phyloP scores from a whole-genome alignment of 2,113 vertebrate species.

The Camelus bactrianus region DNA sequence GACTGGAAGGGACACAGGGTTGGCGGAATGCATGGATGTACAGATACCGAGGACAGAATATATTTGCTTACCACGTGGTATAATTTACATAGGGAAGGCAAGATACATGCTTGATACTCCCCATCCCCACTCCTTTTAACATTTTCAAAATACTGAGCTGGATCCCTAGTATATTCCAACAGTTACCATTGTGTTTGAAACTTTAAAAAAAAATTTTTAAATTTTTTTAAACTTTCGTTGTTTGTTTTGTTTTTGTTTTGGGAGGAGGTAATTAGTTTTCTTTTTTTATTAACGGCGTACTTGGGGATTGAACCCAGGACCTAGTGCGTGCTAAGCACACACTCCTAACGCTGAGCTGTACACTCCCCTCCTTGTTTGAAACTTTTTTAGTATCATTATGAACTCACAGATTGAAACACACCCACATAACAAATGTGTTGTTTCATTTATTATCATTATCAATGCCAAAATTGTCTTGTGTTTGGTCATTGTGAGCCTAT shows the following conservation, averaged over 20 bases:
- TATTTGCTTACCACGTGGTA: not conserved
- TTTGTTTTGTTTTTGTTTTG: no score
- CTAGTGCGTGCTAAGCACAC: no score
- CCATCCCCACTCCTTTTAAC: not conserved
- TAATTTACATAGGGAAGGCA: not conserved
- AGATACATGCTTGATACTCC: not conserved
- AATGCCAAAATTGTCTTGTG: not conserved
- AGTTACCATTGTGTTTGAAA: not conserved
- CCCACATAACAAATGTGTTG: not conserved
- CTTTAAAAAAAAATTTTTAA: no score
- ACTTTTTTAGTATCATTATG: not conserved
- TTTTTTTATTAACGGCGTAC: no score
- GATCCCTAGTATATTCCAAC: not conserved
- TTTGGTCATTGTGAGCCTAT: not conserved
- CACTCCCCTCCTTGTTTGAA: no score
- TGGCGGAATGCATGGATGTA: no score
- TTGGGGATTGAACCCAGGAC: no score
- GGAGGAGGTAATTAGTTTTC: no score
- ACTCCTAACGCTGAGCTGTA: no score
- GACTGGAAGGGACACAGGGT: no score
- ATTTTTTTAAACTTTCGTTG: no score
- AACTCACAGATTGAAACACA: not conserved
- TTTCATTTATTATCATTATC: not conserved
- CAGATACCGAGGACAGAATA: no score
- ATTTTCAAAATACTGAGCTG: not conserved